These are phyloP conservation scores for Odontocerum albicorne DNA, from an alignment of 2,888 invertebrate genomes.

Conservation along the genomic window DNA sequence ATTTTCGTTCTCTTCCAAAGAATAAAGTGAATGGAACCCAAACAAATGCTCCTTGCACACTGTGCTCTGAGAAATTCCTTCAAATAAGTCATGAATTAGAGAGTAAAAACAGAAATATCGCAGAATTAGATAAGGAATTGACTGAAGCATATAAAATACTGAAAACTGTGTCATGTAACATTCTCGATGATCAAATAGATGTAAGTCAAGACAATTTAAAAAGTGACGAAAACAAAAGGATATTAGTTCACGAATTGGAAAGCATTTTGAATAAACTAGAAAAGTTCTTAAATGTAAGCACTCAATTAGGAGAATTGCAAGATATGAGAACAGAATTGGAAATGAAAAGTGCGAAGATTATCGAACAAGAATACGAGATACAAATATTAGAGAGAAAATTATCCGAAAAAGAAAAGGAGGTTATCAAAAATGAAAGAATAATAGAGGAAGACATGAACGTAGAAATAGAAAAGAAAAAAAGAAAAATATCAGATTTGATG, in stretches of 20 bases:
- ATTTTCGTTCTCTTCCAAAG: conserved; percentile 14
- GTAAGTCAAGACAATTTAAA: conserved; percentile 7
- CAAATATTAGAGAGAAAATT: conserved; percentile 24
- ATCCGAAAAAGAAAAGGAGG: conserved; percentile 11
- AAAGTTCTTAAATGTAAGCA: conserved; percentile 33
- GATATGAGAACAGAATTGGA: conserved; percentile 37
- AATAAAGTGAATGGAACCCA: conserved; percentile 19
- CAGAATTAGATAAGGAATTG: conserved; percentile 28
- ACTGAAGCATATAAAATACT: conserved; percentile 32
- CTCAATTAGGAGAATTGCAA: conserved; percentile 34
- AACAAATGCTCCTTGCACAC: conserved; percentile 18
- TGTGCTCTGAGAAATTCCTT: conserved; percentile 21
- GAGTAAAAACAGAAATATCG: conserved; percentile 36
- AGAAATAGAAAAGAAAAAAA: conserved; percentile 40
- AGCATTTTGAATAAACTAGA: conserved; percentile 39
- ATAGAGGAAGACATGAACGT: conserved; percentile 15
- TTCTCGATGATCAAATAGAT: conserved; percentile 1
- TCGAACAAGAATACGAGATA: conserved; percentile 38
- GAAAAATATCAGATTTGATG: conserved; percentile 50
- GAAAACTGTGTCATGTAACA: conserved; percentile 10
- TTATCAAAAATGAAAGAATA: conserved; percentile 12
- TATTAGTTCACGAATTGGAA: conserved; percentile 37
- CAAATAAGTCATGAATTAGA: conserved; percentile 27
- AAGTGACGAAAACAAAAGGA: neutral
- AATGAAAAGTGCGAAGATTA: conserved; percentile 36